These are phyloP conservation scores for Sitodiplosis mosellana DNA, from an alignment of 1,140 invertebrate genomes.

Conservation along the genomic window DNA sequence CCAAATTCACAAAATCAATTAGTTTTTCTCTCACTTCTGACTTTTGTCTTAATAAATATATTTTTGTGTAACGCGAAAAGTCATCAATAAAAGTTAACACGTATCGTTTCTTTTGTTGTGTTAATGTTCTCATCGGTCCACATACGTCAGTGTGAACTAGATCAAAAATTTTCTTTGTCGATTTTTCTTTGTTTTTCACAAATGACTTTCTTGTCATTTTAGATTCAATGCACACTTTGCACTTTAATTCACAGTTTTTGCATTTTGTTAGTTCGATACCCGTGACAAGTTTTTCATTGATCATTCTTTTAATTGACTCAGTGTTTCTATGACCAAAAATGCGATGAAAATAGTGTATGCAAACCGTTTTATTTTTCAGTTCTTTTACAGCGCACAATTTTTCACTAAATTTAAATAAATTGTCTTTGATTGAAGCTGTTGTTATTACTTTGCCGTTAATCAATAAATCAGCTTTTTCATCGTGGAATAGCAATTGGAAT, in stretches of 20 bases:
- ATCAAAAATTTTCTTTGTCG: conserved; percentile 13
- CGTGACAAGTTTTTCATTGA: conserved; percentile 8
- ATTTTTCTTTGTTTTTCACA: conserved; percentile 8
- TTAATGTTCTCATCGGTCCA: conserved; percentile 24
- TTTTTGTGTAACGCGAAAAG: conserved; percentile 15
- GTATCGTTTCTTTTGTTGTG: conserved; percentile 16
- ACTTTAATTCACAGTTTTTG: not conserved
- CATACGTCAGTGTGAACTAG: conserved; percentile 26
- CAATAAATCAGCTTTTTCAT: not conserved
- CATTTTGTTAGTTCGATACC: conserved; percentile 13
- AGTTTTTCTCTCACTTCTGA: conserved; percentile 17
- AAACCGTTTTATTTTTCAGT: not conserved
- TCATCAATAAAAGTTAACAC: conserved; percentile 26
- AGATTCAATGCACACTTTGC: conserved; percentile 20
- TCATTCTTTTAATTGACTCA: conserved; percentile 15
- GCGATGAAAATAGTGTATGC: conserved; percentile 16
- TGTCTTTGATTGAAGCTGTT: not conserved
- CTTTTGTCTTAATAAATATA: conserved; percentile 26
- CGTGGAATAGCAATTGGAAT: not conserved
- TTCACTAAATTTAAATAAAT: not conserved
- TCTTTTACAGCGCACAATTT: not conserved
- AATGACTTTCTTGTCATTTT: conserved; percentile 20
- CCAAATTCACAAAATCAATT: conserved; percentile 17
- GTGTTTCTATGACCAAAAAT: conserved; percentile 24
- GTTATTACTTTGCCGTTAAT: not conserved